Evolutionary conservation across 2,888 invertebrate genomes (phyloP), one percentile per base, ranked within the genome.

Genomic region (Luffia ferchaultella): DNA sequence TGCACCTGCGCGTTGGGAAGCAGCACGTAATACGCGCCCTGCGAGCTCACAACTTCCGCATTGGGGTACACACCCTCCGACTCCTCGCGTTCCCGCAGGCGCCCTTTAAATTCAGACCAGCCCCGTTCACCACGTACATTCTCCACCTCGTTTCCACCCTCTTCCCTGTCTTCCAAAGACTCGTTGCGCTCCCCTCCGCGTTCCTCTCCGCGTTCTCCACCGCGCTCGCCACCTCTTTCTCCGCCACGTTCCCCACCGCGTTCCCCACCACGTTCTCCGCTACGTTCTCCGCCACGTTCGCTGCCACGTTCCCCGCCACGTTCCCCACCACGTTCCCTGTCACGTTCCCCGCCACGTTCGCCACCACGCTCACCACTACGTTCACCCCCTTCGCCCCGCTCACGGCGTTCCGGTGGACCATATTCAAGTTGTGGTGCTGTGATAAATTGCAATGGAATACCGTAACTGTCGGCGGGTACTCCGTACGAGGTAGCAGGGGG

Each of bases 1-100:
- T 90, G 90, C 30, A 90, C 68, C 53, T 86, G 76, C 2, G 89
- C 89, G 55, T 85, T 87, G 0, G 89, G 89, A 55, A 90, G 77
- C 42, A 89, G 78, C 2, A 90, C 77, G 63, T 85, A 90, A 66
- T 90, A 90, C 15, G 86, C 76, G 2, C 89, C 89, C 30, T 30
- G 30, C 30, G 12, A 30, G 5, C 30, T 76, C 18, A 85, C 63
- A 2, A 80, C 67, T 50, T 78, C 77, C 48, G 69, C 64, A 12
- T 74, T 72, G 43, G 41, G 30, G n/a, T 18, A 42, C 15, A 48
- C 30, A 12, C 30, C 30, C 12, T 30, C 30, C 12, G 30, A 12
- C 12, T 30, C n/a, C 30, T 30, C 30, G 30, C 30, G n/a, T n/a
- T n/a, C n/a, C n/a, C n/a, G n/a, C n/a, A n/a, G n/a, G n/a, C n/a